Percentiles rank a stretch among this genome's conserved stretches.
Conservation (phyloP, 2,888 invertebrate genomes). For the Apoda limacodes region DNA sequence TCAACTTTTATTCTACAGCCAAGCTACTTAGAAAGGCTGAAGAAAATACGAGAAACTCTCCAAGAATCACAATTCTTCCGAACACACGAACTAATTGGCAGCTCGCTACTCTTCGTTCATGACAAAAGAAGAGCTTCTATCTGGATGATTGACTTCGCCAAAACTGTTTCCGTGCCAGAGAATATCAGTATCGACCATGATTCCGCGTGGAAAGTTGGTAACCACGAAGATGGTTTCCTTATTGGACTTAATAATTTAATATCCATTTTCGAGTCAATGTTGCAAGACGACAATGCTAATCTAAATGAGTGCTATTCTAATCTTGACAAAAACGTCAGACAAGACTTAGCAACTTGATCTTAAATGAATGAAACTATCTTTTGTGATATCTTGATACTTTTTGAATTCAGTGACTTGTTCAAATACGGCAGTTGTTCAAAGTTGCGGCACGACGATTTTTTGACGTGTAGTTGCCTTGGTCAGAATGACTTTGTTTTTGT, state of each 20-base stretch:
- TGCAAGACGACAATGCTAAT: constrained; percentile 55
- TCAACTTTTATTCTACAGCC: constrained; percentile 67
- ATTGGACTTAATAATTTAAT: constrained; percentile 93
- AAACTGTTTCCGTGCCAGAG: constrained; percentile 86
- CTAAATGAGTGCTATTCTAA: constrained; percentile 45
- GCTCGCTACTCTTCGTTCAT: constrained; percentile 94
- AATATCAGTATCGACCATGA: constrained; percentile 82
- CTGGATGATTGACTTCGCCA: constrained; percentile 99
- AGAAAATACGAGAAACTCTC: constrained; percentile 84
- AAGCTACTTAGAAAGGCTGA: constrained; percentile 86
- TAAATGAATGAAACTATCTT: too few relatives aligned
- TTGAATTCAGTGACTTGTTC: too few relatives aligned
- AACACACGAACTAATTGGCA: constrained; percentile 94
- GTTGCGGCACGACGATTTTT: too few relatives aligned
- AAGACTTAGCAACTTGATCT: constrained; percentile 57
- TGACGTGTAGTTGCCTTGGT: too few relatives aligned
- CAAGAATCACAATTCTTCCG: constrained; percentile 91
- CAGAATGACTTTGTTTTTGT: too few relatives aligned
- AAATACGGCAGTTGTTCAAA: constrained; percentile 14
- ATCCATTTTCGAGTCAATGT: constrained; percentile 80
- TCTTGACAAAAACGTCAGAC: constrained; percentile 46
- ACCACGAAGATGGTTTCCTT: constrained; percentile 96
- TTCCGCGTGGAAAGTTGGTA: constrained; percentile 91
- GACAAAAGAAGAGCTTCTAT: constrained; percentile 89
- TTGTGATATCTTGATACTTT: too few relatives aligned